Conservation (phyloP, 2,113 vertebrate genomes). For the Daboia siamensis region DNA sequence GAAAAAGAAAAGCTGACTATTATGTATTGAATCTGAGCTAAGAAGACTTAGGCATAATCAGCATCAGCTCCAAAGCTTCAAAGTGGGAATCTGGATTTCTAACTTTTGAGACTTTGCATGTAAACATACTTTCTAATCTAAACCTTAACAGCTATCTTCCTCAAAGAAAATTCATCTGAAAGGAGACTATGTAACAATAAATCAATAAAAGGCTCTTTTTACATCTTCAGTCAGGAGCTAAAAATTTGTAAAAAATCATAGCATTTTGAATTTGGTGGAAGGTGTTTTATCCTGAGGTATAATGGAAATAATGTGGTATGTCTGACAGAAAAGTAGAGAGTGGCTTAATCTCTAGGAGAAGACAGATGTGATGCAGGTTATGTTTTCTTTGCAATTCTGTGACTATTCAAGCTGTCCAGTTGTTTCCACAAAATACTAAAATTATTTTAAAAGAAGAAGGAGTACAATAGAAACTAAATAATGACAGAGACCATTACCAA, state of each 20-base stretch:
- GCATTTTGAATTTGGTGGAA: neutral
- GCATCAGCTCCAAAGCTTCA: neutral
- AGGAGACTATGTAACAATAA: neutral
- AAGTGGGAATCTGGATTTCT: neutral
- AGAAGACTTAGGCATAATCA: neutral
- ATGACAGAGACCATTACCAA: neutral
- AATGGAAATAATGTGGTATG: neutral
- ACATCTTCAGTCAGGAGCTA: neutral
- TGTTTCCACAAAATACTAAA: neutral
- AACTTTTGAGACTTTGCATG: neutral
- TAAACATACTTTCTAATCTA: neutral
- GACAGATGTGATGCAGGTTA: neutral
- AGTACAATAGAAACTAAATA: neutral
- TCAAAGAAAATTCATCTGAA: neutral
- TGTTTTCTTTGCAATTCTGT: neutral
- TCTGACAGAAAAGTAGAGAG: neutral
- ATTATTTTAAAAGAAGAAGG: neutral
- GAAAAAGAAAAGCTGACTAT: neutral
- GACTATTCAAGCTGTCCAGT: neutral
- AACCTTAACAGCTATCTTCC: neutral
- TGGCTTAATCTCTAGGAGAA: neutral
- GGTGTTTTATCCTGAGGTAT: neutral
- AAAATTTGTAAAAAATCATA: neutral
- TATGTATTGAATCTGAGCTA: neutral
- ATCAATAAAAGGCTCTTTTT: neutral